phyloP scores from a whole-genome alignment of 2,888 invertebrate genomes.

The Agrochola lychnidis region DNA sequence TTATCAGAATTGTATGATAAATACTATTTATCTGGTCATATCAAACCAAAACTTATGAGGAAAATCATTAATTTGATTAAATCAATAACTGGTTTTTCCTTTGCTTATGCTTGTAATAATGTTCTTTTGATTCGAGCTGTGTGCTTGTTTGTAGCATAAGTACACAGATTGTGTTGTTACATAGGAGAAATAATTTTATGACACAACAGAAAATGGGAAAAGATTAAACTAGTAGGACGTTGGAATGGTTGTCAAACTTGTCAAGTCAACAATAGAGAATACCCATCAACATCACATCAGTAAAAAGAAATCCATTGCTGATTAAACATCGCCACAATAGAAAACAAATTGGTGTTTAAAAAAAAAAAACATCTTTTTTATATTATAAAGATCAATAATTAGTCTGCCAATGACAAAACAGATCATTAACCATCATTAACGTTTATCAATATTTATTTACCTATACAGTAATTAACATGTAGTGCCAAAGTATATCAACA shows the following conservation, averaged over 20 bases:
- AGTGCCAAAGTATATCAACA: conserved; percentile 10
- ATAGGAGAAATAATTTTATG: not conserved
- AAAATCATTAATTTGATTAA: not conserved
- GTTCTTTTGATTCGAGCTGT: not conserved
- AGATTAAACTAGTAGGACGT: not conserved
- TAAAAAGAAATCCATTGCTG: not conserved
- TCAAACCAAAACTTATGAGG: not conserved
- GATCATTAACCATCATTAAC: not conserved
- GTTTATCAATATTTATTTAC: not conserved
- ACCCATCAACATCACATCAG: no score
- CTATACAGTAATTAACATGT: not conserved
- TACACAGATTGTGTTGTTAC: not conserved
- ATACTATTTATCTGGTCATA: not conserved
- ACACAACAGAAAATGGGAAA: not conserved
- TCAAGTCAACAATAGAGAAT: no score
- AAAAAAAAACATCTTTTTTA: not conserved
- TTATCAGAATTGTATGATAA: not conserved
- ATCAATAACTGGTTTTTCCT: not conserved
- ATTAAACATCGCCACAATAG: not conserved
- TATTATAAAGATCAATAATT: not conserved
- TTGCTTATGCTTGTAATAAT: not conserved
- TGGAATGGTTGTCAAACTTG: not conserved
- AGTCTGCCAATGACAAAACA: not conserved
- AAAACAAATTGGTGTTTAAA: not conserved
- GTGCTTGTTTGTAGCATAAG: not conserved